Base-by-base conservation (phyloP, 2,797 vertebrate species). In the Paedocypris micromegethes region DNA sequence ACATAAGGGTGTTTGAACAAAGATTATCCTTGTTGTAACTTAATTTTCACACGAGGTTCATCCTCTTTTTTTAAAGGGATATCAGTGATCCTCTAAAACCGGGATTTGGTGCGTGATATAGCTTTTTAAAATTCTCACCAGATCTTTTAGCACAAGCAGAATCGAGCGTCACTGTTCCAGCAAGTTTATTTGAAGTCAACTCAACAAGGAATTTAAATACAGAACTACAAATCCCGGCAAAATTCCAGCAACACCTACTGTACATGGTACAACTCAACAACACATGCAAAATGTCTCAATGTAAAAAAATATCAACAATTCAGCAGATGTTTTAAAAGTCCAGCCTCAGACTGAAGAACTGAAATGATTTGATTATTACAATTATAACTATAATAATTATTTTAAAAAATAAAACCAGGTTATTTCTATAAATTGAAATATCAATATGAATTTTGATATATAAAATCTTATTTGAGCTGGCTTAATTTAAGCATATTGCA, bases 21-120 rank as follows among this genome's bases (percentile, higher is more conserved):
- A 23, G 44, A 62, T 63, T 58, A 63, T 68, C 47, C 50, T 66
- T 58, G 48, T 37, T 65, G 64, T 72, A 64, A 72, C 72, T 44
- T 68, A 70, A 67, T 73, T 64, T 73, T 66, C 44, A 73, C 65
- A 72, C 46, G 47, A 8, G 38, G 42, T 48, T 69, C n/a, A 54
- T 66, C 58, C 70, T 44, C 48, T 5, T 53, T 57, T 39, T 4
- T 9, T 54, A 38, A 64, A 64, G 67, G 62, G 9, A 64, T 58
- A 52, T 46, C 9, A 39, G 50, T 68, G 55, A 60, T 72, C 59
- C 38, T 60, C 60, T 45, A 64, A 72, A 73, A 66, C 68, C 43
- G n/a, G 62, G 65, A 78, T 74, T 75, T 73, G 23, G 63, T 53
- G 64, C 57, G n/a, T 2, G 44, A 42, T 40, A 53, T 66, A 47